A percentile compares a stretch with the other conserved stretches of the same genome.
Evolutionary conservation across 2,888 invertebrate species (phyloP).

Genomic region (Harpagoxenus sublaevis): DNA sequence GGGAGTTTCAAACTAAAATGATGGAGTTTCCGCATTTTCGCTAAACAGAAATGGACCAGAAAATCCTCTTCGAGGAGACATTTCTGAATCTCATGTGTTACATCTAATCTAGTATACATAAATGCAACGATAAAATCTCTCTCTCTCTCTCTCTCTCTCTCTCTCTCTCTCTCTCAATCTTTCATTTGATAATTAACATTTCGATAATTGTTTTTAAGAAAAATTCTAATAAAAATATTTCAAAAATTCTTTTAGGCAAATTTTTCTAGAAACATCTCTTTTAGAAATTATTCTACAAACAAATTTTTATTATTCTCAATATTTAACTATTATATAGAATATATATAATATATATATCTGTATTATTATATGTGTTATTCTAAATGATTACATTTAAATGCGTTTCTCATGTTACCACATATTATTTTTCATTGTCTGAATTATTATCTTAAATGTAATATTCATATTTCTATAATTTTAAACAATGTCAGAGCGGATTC

Average conservation of each 20-base stretch:
- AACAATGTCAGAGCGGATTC: background rate
- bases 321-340: background rate
- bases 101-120: background rate
- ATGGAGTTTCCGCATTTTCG: constrained; percentile 32
- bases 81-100: background rate
- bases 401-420: background rate
- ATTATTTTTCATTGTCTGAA: background rate
- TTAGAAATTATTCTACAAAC: background rate
- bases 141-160: too few relatives aligned
- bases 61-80: background rate
- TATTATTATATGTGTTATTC: background rate
- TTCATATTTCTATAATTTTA: constrained; percentile 9
- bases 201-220: background rate
- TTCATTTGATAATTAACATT: background rate
- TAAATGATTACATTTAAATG: background rate
- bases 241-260: too few relatives aligned
- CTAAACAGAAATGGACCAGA: background rate
- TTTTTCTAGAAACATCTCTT: background rate
- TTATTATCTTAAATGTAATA: background rate
- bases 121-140: background rate
- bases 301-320: background rate
- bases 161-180: background rate
- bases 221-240: background rate
- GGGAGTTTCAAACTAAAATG: constrained; percentile 38
- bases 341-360: background rate